Percentiles rank a stretch among this genome's conserved stretches.
Conservation (phyloP, 2,888 invertebrate species). For the Acrobasis repandana region DNA sequence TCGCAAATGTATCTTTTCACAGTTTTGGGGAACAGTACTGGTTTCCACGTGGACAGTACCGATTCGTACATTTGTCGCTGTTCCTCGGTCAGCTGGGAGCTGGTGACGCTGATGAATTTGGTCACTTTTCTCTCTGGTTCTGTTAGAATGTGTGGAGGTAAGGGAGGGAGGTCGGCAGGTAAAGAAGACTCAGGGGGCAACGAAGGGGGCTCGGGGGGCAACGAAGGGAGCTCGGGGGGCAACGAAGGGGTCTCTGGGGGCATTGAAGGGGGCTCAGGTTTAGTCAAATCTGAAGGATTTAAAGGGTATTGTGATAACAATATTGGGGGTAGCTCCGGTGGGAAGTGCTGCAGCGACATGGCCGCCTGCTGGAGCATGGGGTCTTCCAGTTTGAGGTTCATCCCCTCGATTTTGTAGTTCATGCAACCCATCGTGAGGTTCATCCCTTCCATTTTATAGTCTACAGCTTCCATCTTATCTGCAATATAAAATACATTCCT, state of each 20-base stretch:
- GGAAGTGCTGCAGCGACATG: background rate
- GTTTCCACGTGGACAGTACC: conserved; percentile 70
- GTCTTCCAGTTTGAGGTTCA: background rate
- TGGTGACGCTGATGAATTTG: conserved; percentile 68
- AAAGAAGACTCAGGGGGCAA: background rate
- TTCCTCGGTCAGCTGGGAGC: conserved; percentile 61
- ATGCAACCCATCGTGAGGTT: conserved; percentile 1
- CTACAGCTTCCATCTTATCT: background rate
- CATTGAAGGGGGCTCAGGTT: background rate
- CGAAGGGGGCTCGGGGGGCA: background rate
- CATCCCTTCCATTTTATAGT: background rate
- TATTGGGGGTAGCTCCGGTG: background rate
- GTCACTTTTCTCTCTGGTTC: conserved; percentile 38
- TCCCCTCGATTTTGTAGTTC: background rate
- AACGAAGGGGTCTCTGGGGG: background rate
- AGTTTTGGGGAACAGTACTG: conserved; percentile 62
- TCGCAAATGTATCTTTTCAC: conserved; percentile 66
- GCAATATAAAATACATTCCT: background rate
- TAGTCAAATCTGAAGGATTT: background rate
- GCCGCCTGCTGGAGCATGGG: background rate
- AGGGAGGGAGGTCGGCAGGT: background rate
- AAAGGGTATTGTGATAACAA: background rate
- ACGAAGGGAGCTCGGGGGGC: background rate
- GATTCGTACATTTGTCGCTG: conserved; percentile 76
- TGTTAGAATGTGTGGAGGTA: conserved; percentile 2